Base-by-base conservation (phyloP, 2,113 vertebrate species). In the Lagopus leucura region DNA sequence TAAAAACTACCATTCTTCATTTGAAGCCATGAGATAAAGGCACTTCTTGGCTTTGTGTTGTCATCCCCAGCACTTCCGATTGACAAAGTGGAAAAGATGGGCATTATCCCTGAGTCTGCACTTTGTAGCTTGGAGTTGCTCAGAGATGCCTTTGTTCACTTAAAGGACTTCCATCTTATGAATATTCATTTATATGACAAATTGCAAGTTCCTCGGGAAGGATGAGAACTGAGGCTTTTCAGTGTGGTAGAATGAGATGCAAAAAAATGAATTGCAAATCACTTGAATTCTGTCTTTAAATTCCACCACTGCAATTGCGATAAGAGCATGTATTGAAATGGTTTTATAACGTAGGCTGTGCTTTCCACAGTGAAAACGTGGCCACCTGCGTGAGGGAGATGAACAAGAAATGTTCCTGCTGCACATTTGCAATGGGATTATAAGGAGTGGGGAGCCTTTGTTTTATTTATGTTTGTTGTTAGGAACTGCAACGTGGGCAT, bases 61-160 rank as follows among this genome's bases (percentile, higher is more conserved):
- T 19, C 55, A n/a, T 94, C 63, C 48, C 58, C 76, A 77, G 83
- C 71, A 45, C 64, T 90, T 40, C 45, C 86, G 3, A 0, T 14
- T 70, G 78, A 8, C 42, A 40, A 54, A 48, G 43, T 45, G 64
- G 50, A 55, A 19, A 48, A 43, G 36, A 28, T 54, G 5, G 34
- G 25, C 93, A 72, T 95, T 94, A 80, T 96, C 54, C 66, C 64
- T 30, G 30, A 1, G 63, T 69, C 52, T 64, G 36, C 7, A 8
- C 34, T 60, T 93, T 70, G 38, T 40, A 25, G 61, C 34, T 65
- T 88, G 85, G 14, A 54, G 19, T 69, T 87, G 92, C 64, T 89
- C 77, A 86, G 20, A 90, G 94, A 95, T 91, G 92, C 92, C 82
- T 96, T 96, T 97, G 95, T 97, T 97, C 86, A 2, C 38, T 90